phyloP scores from a whole-genome alignment of 2,888 invertebrate genomes.

The Tachina lurida region DNA sequence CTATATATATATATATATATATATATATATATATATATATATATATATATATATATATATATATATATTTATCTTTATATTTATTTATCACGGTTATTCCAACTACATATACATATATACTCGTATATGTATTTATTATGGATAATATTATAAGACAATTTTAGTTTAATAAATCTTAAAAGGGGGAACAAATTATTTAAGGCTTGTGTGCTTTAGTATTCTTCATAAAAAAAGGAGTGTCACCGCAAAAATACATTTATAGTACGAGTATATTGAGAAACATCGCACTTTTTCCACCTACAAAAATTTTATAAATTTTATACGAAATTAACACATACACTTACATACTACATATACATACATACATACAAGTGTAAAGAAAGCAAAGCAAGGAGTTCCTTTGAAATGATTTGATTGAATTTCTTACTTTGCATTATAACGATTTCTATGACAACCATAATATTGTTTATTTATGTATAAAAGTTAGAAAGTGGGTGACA shows the following conservation, averaged over 20 bases:
- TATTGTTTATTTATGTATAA: conserved; percentile 50
- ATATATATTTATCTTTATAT: conserved; percentile 2
- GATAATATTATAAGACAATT: not conserved
- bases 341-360: not conserved
- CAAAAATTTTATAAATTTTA: conserved; percentile 40
- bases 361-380: not conserved
- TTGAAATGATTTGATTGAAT: conserved; percentile 24
- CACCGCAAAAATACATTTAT: conserved; percentile 11
- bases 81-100: conserved; percentile 10
- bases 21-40: conserved; percentile 20
- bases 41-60: no score
- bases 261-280: not conserved
- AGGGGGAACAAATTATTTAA: not conserved
- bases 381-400: conserved; percentile 47
- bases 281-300: not conserved
- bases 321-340: not conserved
- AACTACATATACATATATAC: no score
- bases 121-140: not conserved
- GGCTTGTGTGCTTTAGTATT: not conserved
- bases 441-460: conserved; percentile 59
- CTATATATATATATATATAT: not conserved
- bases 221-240: conserved; percentile 39
- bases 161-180: conserved; percentile 33
- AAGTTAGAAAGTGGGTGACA: conserved; percentile 67
- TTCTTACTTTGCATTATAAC: conserved; percentile 44